These are phyloP conservation scores for Leistus spinibarbis DNA, from an alignment of 2,888 invertebrate species.

Conservation along the genomic window DNA sequence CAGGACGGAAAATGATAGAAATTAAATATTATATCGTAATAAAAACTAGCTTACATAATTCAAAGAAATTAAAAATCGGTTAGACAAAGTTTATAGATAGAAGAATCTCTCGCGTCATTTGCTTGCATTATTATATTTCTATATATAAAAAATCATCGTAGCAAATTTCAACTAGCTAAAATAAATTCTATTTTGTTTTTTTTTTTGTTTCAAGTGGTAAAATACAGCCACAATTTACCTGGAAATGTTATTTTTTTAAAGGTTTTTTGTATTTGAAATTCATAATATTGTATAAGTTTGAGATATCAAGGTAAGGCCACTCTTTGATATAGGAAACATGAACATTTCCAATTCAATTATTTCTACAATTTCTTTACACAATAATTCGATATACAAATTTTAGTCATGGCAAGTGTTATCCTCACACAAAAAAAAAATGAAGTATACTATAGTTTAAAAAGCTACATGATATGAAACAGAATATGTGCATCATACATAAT, in stretches of 20 bases:
- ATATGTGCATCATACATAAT: neutral
- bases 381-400: constrained; percentile 23
- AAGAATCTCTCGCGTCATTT: neutral
- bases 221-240: constrained; percentile 31
- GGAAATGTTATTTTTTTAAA: constrained; percentile 30
- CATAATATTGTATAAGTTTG: constrained; percentile 24
- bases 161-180: neutral
- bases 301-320: constrained; percentile 39
- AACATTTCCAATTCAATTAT: constrained; percentile 31
- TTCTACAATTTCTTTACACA: constrained; percentile 15
- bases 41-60: constrained; percentile 3
- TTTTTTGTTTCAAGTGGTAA: neutral
- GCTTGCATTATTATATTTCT: constrained; percentile 2
- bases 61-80: neutral
- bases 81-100: constrained; percentile 3
- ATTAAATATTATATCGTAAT: constrained; percentile 4
- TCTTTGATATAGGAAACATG: constrained; percentile 37
- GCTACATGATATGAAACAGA: neutral
- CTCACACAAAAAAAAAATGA: neutral
- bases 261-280: constrained; percentile 14
- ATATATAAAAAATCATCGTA: constrained; percentile 11
- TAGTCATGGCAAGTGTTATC: constrained; percentile 31
- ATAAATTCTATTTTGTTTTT: neutral
- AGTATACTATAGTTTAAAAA: neutral
- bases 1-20: neutral